Base-by-base conservation (phyloP, 2,888 invertebrate species). In the Prosapia bicincta region DNA sequence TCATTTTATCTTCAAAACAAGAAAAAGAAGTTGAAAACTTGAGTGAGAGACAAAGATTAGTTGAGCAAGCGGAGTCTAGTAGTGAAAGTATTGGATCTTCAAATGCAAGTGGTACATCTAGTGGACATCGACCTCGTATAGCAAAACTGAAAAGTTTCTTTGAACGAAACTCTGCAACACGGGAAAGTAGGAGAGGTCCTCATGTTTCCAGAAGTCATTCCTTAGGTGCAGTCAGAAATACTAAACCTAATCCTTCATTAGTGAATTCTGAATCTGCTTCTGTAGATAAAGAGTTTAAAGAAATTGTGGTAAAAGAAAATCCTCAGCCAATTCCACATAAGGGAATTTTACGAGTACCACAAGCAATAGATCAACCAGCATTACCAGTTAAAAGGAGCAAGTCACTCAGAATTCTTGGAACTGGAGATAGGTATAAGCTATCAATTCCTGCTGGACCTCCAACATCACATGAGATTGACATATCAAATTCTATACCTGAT, bases 351-450 rank as follows among this genome's bases (percentile, higher is more conserved):
- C 67, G 78, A 70, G 79, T 81, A 7, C 80, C 79, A 67, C 78
- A 80, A 24, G 69, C 78, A 20, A 73, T 71, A 72, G 71, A 77
- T 2, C 74, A 75, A 24, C 84, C 83, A 5, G 80, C 80, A 54
- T 78, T 83, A 26, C 82, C 83, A 3, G 82, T 85, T 23, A 85
- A 85, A 76, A 80, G 85, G 30, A 85, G 85, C 80, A 85, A 85
- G 79, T 85, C 85, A 13, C 79, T 85, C 26, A 84, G 84, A 81
- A 82, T 81, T 71, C 75, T 81, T 83, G 75, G 85, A 82, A 82
- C 82, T 79, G 78, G 78, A 26, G 81, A 81, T 23, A 74, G 76
- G 9, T 76, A 74, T 32, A 81, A 79, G 69, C 74, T 82, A 24
- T 79, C 81, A 26, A 69, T 80, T 24, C 76, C 78, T 54, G n/a